A percentile compares a stretch with the other conserved stretches of the same genome.
Evolutionary conservation across 2,797 vertebrate species (phyloP).

Genomic region (Remorina albescens): DNA sequence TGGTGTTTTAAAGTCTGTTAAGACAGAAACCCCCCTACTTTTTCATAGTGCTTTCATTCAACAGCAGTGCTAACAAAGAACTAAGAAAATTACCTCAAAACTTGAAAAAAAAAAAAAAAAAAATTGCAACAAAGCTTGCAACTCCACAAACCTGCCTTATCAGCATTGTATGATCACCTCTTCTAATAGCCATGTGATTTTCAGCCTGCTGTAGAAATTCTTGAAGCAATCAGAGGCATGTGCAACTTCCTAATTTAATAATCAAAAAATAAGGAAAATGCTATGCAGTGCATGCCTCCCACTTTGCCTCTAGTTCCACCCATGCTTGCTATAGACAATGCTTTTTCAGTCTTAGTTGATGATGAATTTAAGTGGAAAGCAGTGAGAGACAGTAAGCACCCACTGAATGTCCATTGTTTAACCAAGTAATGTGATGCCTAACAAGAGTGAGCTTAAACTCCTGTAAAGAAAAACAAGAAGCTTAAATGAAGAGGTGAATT

Average conservation of each 20-base stretch:
- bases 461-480: conserved; percentile 8
- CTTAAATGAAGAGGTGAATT: conserved; percentile 16
- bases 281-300: conserved; percentile 11
- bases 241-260: conserved; percentile 70
- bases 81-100: not conserved
- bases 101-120: too few relatives aligned
- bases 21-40: not conserved
- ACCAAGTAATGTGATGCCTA: conserved; percentile 21
- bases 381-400: conserved; percentile 17
- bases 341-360: conserved; percentile 28
- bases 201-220: conserved; percentile 25
- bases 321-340: conserved; percentile 30
- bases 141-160: conserved; percentile 32
- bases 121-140: not conserved
- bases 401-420: conserved; percentile 19
- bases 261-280: conserved; percentile 40
- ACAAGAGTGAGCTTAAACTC: conserved; percentile 23
- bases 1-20: not conserved
- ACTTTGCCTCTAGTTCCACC: conserved; percentile 26
- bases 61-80: not conserved
- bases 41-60: not conserved
- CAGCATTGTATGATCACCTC: conserved; percentile 24
- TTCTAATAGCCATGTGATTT: conserved; percentile 38
- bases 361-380: conserved; percentile 26
- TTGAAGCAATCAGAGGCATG: conserved; percentile 56